Evolutionary conservation across 2,113 vertebrate genomes (phyloP).

Genomic region (Ptilorrhoa leucosticta): DNA sequence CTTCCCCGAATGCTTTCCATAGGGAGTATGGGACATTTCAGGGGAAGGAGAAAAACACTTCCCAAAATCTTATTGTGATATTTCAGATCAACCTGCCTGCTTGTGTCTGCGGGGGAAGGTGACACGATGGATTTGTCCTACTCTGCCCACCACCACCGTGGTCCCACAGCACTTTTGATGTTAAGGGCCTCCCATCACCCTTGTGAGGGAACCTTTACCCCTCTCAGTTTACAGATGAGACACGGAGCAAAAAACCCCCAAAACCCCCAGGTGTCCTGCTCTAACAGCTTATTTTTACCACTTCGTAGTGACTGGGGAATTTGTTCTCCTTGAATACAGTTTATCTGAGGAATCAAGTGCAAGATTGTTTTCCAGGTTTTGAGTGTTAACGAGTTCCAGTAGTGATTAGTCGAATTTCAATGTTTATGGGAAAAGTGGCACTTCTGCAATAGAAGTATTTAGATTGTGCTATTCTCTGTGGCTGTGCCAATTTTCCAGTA

Average conservation of each 20-base stretch:
- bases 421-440: constrained; percentile 40
- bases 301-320: not conserved
- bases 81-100: not conserved
- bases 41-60: not conserved
- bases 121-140: not conserved
- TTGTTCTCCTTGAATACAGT: not conserved
- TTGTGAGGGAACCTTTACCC: not conserved
- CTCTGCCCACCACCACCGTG: not conserved
- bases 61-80: not conserved
- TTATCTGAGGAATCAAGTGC: not conserved
- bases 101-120: not conserved
- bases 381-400: not conserved
- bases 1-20: not conserved
- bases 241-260: not conserved
- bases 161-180: not conserved
- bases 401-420: constrained; percentile 18
- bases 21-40: not conserved
- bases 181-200: not conserved
- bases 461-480: constrained; percentile 35
- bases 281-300: not conserved
- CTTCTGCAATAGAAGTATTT: constrained; percentile 6
- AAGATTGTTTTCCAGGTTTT: not conserved
- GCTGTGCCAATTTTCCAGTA: not conserved
- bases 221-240: not conserved
- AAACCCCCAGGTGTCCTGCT: not conserved